These are phyloP conservation scores for Tauraco hartlaubi DNA, from an alignment of 2,797 vertebrate species.

Conservation along the genomic window DNA sequence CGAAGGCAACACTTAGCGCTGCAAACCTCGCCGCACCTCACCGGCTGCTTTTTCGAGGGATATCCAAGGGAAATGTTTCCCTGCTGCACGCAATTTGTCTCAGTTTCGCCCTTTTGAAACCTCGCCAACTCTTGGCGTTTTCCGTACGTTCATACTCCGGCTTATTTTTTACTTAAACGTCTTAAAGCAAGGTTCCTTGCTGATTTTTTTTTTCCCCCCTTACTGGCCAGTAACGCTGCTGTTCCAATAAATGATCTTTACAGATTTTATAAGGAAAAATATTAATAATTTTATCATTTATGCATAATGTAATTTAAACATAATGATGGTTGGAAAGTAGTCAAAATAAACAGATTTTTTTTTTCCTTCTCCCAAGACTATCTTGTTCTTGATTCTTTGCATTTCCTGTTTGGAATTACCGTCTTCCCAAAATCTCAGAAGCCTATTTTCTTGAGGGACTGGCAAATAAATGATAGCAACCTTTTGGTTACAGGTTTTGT, in stretches of 20 bases:
- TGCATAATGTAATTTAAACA: not conserved
- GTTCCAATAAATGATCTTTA: not conserved
- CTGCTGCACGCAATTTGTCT: rapidly evolving
- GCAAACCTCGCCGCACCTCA: not conserved
- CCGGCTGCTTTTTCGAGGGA: rapidly evolving
- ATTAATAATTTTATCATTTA: not conserved
- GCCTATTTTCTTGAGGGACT: not conserved
- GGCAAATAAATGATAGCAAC: too few species aligned
- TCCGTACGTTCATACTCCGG: rapidly evolving
- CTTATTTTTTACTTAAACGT: not conserved
- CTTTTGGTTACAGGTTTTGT: not conserved
- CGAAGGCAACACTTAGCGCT: rapidly evolving
- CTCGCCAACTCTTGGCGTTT: rapidly evolving
- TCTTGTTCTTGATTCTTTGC: not conserved
- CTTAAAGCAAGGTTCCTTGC: not conserved
- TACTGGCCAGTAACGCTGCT: not conserved
- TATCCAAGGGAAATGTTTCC: rapidly evolving
- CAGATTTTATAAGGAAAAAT: not conserved
- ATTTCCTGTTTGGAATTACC: not conserved
- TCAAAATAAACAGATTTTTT: not conserved
- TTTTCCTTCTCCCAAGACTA: not conserved
- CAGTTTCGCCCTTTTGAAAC: not conserved
- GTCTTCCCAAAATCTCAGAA: not conserved
- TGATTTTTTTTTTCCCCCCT: not conserved
- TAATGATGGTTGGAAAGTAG: not conserved